A percentile compares a stretch with the other conserved stretches of the same genome.
Conservation (phyloP, 2,888 invertebrate genomes). For the Hedya salicella region DNA sequence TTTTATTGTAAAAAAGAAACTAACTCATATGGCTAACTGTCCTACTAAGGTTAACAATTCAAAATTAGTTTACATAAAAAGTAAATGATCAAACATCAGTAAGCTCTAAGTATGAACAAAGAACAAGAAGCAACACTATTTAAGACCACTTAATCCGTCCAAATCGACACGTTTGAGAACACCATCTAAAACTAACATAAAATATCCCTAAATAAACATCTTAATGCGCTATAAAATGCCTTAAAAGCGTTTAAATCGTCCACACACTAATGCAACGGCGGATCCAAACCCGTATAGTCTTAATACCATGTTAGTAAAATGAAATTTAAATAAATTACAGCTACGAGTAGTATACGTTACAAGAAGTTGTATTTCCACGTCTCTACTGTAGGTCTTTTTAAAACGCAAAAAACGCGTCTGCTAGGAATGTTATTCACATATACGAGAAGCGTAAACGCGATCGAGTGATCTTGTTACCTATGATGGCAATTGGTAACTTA, state of each 20-base stretch:
- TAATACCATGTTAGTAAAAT: conserved; percentile 19
- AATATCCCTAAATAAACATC: conserved; percentile 41
- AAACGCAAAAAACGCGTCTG: no score
- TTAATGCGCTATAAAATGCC: conserved; percentile 36
- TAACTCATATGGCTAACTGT: no score
- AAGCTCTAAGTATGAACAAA: conserved; percentile 15
- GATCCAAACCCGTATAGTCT: conserved; percentile 22
- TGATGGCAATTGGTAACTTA: no score
- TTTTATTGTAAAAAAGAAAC: no score
- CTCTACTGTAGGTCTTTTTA: no score
- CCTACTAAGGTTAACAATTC: no score
- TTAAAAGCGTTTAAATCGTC: conserved; percentile 39
- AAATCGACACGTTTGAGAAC: conserved; percentile 36
- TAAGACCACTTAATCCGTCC: conserved; percentile 21
- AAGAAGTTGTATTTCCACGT: no score
- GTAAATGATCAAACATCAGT: conserved; percentile 3
- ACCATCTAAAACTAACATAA: conserved; percentile 36
- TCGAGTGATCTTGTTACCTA: no score
- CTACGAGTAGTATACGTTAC: background rate
- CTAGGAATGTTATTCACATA: no score
- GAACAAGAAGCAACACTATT: conserved; percentile 5
- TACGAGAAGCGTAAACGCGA: no score
- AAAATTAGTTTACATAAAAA: no score
- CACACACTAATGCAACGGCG: conserved; percentile 20
- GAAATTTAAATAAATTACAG: background rate